Base-by-base conservation (phyloP, 2,888 invertebrate genomes). In the Pseudococcus viburni region DNA sequence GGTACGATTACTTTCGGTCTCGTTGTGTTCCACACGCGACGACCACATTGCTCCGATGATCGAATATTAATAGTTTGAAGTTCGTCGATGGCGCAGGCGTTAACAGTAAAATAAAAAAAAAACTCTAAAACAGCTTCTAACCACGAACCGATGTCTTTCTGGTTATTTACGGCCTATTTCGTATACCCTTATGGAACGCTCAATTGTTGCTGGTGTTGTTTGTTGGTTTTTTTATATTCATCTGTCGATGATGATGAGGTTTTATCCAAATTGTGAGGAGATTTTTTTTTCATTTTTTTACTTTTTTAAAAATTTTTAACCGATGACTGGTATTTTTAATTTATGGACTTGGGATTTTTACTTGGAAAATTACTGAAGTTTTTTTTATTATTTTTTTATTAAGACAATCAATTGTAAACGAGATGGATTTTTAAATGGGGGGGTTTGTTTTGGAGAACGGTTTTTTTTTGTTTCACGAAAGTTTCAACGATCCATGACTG, bases 201-300 rank as follows among this genome's bases (percentile, higher is more conserved):
- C 68, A 68, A 68, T 12, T 64, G 64, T 51, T 51, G 59, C n/a
- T 59, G 17, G n/a, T 59, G 59, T 7, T 12, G n/a, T 59, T 42
- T 42, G 42, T 42, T 42, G 42, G 17, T 59, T 59, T 59, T 59
- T 59, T 59, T 51, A 42, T 51, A 51, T 59, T 59, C n/a, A 59
- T 59, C n/a, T 2, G 7, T n/a, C 0, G 8, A 64, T 15, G 22
- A 64, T 8, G 8, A 64, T 15, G 22, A 64, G 11, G 11, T 42
- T 64, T 64, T 64, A 64, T 22, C 64, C 0, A 64, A 64, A 73
- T 33, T 73, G 6, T 17, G 33, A 12, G 8, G 73, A 33, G 3
- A n/a, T n/a, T n/a, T 33, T 80, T 80, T 64, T 64, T 77, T 42
- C 39, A 77, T 77, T 77, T 77, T 83, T 83, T 12, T 83, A 46